phyloP scores from a whole-genome alignment of 2,797 vertebrate genomes.

The Danio choprae region DNA sequence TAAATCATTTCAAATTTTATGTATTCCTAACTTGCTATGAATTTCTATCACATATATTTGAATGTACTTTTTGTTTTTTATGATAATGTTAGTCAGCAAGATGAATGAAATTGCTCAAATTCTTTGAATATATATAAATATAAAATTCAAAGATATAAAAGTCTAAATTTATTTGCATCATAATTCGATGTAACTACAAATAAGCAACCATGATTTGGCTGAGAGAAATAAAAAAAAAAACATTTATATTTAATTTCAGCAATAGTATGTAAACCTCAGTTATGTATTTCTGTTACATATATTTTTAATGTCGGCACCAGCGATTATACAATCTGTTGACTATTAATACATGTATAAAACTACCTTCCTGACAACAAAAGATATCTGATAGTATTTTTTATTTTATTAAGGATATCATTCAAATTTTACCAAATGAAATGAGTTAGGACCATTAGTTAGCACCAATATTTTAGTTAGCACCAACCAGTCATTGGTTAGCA shows the following conservation, averaged over 20 bases:
- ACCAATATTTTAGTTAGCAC: too few species aligned
- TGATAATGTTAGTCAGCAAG: too few species aligned
- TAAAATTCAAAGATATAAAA: too few species aligned
- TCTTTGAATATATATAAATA: too few species aligned
- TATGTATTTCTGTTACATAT: not conserved
- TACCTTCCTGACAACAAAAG: not conserved
- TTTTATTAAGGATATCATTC: not conserved
- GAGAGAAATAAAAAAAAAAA: not conserved
- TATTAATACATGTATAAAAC: not conserved
- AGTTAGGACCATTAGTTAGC: too few species aligned
- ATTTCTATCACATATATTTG: too few species aligned
- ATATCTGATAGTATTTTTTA: not conserved
- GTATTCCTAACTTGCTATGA: too few species aligned
- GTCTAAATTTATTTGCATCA: too few species aligned
- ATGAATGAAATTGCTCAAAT: too few species aligned
- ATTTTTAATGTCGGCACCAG: not conserved
- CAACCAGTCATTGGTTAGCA: too few species aligned
- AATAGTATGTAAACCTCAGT: not conserved
- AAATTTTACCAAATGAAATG: not conserved
- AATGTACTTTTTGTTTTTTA: too few species aligned
- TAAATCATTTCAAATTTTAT: too few species aligned
- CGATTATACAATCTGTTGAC: constrained; percentile 2
- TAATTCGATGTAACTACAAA: constrained; percentile 2
- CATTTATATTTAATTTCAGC: not conserved
- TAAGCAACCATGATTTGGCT: not conserved